Base-by-base conservation (phyloP, 2,797 vertebrate species). In the Lindbergichthys nudifrons region DNA sequence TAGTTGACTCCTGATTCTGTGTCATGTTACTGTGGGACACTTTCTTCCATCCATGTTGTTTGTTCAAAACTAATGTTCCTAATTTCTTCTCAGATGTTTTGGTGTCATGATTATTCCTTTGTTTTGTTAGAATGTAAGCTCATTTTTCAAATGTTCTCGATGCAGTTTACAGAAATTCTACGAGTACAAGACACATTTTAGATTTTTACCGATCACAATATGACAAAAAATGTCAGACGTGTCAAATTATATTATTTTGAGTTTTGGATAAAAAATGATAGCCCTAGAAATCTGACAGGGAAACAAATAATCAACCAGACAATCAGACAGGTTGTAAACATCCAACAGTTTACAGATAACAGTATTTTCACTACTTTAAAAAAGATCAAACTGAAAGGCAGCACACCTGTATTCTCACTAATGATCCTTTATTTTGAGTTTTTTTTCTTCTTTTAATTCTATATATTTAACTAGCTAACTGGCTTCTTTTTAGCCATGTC, bases 21-120 rank as follows among this genome's bases (percentile, higher is more conserved):
- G 58, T 50, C 23, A 59, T 68, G 67, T 41, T 53, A 51, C 48
- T 67, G 39, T 26, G 26, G 4, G 26, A 26, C 26, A 26, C 26
- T 57, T 19, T 32, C 36, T 36, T 36, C 32, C 32, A 4, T 19
- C 46, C 26, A 10, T 32, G 12, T 10, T 26, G 46, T 60, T 7
- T 36, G 41, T 42, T 41, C 14, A 10, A 51, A 43, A 56, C 19
- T 48, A 15, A 15, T 30, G 56, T 52, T 45, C 42, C 30, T 39
- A 10, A 14, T 32, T 39, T 5, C 2, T 36, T 60, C 23, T 45
- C 10, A 41, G 32, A 14, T 10, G 2, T 11, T 26, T 52, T 41
- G 36, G 9, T 14, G 7, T 36, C 30, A 21, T 57, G 48, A 21
- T 47, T 32, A 16, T 45, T 16, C 14, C 2, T 50, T 54, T 39